These are phyloP conservation scores for Apodemia duryi DNA, from an alignment of 2,888 invertebrate species.

Conservation along the genomic window DNA sequence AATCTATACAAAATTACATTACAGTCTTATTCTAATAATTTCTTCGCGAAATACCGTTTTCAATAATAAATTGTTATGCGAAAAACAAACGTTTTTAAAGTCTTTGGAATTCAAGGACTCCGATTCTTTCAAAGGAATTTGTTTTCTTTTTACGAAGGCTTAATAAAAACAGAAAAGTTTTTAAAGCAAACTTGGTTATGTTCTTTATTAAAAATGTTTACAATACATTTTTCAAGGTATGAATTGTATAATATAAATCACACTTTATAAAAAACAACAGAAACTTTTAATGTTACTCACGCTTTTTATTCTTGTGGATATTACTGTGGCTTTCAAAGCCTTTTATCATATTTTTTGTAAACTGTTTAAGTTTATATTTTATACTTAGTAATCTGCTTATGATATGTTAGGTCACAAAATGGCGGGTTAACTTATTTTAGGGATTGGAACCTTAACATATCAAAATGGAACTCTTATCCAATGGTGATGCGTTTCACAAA, in stretches of 20 bases:
- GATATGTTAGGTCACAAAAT: too few relatives aligned
- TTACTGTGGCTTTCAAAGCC: neutral
- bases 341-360: neutral
- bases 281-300: neutral
- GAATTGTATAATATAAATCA: neutral
- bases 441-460: too few relatives aligned
- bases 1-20: too few relatives aligned
- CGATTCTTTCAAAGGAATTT: constrained; percentile 1
- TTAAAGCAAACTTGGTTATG: neutral
- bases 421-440: too few relatives aligned
- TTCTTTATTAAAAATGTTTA: neutral
- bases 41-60: too few relatives aligned
- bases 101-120: neutral
- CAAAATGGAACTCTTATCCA: too few relatives aligned
- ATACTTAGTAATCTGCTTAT: too few relatives aligned
- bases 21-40: too few relatives aligned
- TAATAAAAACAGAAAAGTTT: neutral
- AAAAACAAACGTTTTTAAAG: neutral
- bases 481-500: too few relatives aligned
- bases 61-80: neutral
- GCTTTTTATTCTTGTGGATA: neutral
- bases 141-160: neutral
- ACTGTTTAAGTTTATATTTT: neutral
- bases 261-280: neutral
- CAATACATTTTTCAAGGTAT: neutral